These are phyloP conservation scores for Rhopalosiphum nymphaeae DNA, from an alignment of 2,888 invertebrate genomes.

Conservation along the genomic window DNA sequence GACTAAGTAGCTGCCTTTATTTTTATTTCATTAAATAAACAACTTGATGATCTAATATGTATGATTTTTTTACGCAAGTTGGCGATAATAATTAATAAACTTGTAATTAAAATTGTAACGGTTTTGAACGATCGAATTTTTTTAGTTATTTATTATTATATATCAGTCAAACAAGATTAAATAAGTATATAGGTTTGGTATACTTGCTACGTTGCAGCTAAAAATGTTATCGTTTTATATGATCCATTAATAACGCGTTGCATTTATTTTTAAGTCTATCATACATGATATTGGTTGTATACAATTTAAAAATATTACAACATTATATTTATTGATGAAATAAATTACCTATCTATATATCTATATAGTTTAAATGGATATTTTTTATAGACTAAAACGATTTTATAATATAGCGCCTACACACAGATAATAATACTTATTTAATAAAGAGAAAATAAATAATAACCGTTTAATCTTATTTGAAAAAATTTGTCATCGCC, in stretches of 20 bases:
- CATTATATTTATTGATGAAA: background rate
- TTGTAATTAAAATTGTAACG: background rate
- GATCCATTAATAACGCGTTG: background rate
- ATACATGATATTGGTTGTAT: background rate
- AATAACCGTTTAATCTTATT: background rate
- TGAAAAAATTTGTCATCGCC: background rate
- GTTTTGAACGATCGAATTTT: background rate
- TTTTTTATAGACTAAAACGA: background rate
- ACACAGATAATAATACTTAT: background rate
- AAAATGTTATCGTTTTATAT: background rate
- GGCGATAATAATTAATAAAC: background rate
- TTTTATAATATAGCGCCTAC: background rate
- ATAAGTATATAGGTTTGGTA: background rate
- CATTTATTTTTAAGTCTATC: background rate
- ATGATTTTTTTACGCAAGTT: background rate
- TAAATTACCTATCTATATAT: background rate
- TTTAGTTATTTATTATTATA: background rate
- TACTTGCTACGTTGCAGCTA: background rate
- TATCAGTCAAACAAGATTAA: background rate
- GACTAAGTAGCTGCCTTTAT: background rate
- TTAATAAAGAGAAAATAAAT: background rate
- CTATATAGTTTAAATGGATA: background rate
- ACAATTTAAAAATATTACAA: background rate
- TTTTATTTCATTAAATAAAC: background rate
- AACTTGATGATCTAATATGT: background rate